These are phyloP conservation scores for Sternotherus odoratus DNA, from an alignment of 2,797 vertebrate genomes.

Conservation along the genomic window DNA sequence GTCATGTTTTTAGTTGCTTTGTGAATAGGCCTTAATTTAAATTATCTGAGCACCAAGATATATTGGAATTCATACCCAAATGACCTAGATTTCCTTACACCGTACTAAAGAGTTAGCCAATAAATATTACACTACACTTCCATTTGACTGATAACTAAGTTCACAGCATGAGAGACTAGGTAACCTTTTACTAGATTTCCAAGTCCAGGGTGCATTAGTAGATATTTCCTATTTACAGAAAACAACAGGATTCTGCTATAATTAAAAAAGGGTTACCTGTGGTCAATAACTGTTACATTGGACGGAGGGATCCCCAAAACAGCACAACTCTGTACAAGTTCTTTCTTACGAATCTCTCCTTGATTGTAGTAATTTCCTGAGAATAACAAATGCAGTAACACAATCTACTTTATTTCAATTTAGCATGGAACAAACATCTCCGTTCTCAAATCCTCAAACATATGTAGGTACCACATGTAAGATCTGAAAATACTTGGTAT, in stretches of 20 bases:
- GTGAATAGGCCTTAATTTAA: neutral
- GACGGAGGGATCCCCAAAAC: constrained; percentile 90
- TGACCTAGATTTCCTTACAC: neutral
- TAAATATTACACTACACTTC: neutral
- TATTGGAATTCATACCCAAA: neutral
- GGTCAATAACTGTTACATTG: constrained; percentile 86
- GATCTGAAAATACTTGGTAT: neutral
- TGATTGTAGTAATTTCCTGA: constrained; percentile 95
- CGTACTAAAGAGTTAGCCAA: neutral
- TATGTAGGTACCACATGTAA: neutral
- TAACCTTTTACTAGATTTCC: neutral
- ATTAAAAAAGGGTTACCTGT: constrained; percentile 85
- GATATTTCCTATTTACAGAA: neutral
- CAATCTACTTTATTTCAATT: neutral
- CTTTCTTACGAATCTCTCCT: constrained; percentile 90
- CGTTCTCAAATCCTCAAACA: neutral
- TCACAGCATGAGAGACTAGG: neutral
- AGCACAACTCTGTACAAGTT: constrained; percentile 91
- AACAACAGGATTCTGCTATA: neutral
- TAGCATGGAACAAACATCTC: neutral
- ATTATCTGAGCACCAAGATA: neutral
- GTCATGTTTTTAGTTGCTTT: neutral
- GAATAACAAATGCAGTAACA: constrained; percentile 68
- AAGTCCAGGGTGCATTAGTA: neutral
- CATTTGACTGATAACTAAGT: neutral